A percentile compares a stretch with the other conserved stretches of the same genome.
Conservation (phyloP, 2,113 vertebrate species). For the Oreochromis spilurus region DNA sequence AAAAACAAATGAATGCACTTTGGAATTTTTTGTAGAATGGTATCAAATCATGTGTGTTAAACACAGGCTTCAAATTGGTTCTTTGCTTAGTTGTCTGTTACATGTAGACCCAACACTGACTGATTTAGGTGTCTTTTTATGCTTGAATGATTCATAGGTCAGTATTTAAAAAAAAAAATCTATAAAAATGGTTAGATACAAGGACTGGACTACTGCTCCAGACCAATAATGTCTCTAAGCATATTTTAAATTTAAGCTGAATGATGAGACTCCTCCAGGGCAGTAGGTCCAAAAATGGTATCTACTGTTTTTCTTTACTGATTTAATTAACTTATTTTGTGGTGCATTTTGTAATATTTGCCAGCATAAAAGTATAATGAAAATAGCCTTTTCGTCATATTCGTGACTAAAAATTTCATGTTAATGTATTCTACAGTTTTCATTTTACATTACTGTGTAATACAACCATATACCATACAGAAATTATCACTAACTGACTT, state of each 20-base stretch:
- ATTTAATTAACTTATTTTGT: background rate
- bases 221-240: background rate
- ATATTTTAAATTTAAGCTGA: background rate
- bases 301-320: background rate
- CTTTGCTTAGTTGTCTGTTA: background rate
- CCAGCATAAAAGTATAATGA: background rate
- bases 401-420: background rate
- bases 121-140: background rate
- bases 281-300: background rate
- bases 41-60: background rate
- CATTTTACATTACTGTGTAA: background rate
- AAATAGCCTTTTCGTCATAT: background rate
- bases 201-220: background rate
- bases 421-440: background rate
- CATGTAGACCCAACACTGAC: background rate
- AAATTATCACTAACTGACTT: background rate
- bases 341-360: background rate
- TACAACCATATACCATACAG: background rate
- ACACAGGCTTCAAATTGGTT: background rate
- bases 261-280: background rate
- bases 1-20: background rate
- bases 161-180: background rate
- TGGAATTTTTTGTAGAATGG: background rate
- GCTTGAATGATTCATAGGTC: background rate
- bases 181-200: background rate